Evolutionary conservation across 2,888 invertebrate genomes (phyloP), one percentile per base, ranked within the genome.

Genomic region (Noctua janthe): DNA sequence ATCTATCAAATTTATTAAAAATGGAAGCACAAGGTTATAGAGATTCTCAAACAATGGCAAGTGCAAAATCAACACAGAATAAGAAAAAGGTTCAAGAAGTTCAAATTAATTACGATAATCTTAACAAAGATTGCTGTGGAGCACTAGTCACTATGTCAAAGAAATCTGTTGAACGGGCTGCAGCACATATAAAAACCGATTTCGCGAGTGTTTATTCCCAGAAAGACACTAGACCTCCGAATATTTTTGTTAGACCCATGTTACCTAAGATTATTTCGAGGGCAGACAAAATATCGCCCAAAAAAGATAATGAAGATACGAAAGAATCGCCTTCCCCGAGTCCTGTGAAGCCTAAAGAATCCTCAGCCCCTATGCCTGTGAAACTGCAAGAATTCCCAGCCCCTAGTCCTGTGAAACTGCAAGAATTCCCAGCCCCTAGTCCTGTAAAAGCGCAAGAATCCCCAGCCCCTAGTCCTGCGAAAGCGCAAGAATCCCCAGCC

Each of bases 311-410:
- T 76, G 94, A 94, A 79, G 93, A 94, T 35, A 71, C 83, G 49
- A 92, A 92, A 98, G 97, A 90, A 97, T 83, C 23, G 11, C 97
- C 91, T 98, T 69, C 59, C 35, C 76, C 83, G 29, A 98, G 89
- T 99, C 98, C 95, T 98, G 99, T 95, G 98, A 99, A 82, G 99
- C 92, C 83, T 56, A 92, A 92, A 98, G 97, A 90, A 97, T 82
- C n/a, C 35, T 97, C 91, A 98, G 71, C 51, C 20, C 43, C 62
- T 17, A 98, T 89, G 98, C 98, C 95, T 98, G 98, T 95, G 98
- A 99, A 81, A 99, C 92, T 83, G 59, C 92, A 92, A 98, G 97
- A 90, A 97, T 82, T 15, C 29, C 97, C 91, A 98, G 23, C 17
- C 15, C 72, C 71, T n/a, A 98, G 89, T 99, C 98, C 95, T 98